Evolutionary conservation across 37 sponge, comb jelly and placozoan species (phyloP), one percentile per base, ranked within the genome.

Genomic region (Petrosia ficiformis): DNA sequence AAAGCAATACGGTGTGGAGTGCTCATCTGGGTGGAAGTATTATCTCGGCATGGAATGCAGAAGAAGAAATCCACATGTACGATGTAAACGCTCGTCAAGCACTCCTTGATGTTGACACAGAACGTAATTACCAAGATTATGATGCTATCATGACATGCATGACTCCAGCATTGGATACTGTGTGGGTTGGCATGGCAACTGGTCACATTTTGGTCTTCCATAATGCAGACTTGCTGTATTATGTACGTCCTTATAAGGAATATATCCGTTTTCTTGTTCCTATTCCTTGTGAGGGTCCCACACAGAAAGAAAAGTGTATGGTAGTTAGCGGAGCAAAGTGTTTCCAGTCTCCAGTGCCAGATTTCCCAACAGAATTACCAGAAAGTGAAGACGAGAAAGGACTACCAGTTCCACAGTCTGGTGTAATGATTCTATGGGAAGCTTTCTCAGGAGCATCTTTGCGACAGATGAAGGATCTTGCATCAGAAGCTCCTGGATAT

Each of bases 131-230:
- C 30, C 30, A 41, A 26, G 81, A 72, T 4, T 36, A 52, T 29
- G 89, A 88, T 38, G 6, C n/a, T 3, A 73, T 76, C 56, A 88
- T 95, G 58, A 88, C 86, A 3, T 80, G 80, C 75, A 79, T 92
- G 80, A 65, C 80, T 21, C 63, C 82, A 4, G 89, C 83, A 35
- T 64, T 92, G 43, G 92, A 95, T 65, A 86, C 84, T 2, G 77
- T 95, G 29, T 95, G 92, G 92, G 76, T 92, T 38, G 96, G 92
- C 1, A 82, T 86, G 83, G 83, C 86, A 39, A 83, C 79, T 61
- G 96, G 96, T 4, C 89, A 85, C 86, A 88, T 95, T 57, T n/a
- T 91, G 42, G 72, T 95, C 5, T 83, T 89, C 65, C 71, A 78
- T 70, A 71, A 78, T 29, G 60, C 79, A 24, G 84, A 82, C 19